A percentile compares a stretch with the other conserved stretches of the same genome.
Evolutionary conservation across 2,888 invertebrate genomes (phyloP).

Genomic region (Limnephilus auricula): DNA sequence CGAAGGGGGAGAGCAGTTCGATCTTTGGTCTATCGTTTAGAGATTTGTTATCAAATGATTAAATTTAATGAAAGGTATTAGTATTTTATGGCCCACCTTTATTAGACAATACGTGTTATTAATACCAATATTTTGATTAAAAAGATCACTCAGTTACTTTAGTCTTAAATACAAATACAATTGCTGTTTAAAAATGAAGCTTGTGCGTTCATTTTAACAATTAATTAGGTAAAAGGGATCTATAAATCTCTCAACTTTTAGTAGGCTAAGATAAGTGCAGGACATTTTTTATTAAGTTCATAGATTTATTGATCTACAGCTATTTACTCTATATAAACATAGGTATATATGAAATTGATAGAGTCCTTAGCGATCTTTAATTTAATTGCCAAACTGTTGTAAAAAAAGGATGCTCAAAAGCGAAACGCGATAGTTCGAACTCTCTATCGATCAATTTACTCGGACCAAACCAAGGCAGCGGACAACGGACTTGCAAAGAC

Average conservation of each 20-base stretch:
- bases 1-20: too few relatives aligned
- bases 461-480: neutral
- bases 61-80: too few relatives aligned
- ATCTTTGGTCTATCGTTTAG: too few relatives aligned
- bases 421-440: neutral
- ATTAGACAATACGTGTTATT: too few relatives aligned
- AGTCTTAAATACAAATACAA: too few relatives aligned
- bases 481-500: neutral
- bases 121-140: too few relatives aligned
- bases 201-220: too few relatives aligned
- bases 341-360: neutral
- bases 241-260: neutral
- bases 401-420: neutral
- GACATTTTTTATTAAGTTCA: neutral
- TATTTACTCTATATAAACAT: neutral
- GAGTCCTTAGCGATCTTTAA: neutral
- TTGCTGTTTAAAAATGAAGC: too few relatives aligned
- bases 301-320: neutral
- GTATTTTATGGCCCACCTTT: too few relatives aligned
- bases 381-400: neutral
- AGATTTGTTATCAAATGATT: too few relatives aligned
- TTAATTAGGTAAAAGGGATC: too few relatives aligned
- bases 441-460: neutral
- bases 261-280: neutral
- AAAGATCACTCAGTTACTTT: too few relatives aligned